Base-by-base conservation (phyloP, 2,113 vertebrate species). In the Lynx canadensis region DNA sequence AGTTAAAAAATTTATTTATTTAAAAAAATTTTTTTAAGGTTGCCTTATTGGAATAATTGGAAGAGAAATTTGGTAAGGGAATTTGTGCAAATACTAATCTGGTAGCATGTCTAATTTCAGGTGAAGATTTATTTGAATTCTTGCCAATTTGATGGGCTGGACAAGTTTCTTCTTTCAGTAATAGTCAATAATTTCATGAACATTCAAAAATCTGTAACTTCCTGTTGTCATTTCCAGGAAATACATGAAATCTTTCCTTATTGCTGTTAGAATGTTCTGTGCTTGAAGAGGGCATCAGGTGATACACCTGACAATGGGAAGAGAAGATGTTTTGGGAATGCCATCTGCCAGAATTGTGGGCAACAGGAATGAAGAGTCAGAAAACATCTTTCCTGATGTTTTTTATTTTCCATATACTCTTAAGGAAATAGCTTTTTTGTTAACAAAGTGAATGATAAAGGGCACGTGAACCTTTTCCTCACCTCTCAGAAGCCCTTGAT, bases 211-310 rank as follows among this genome's bases (percentile, higher is more conserved):
- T 96, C 76, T 96, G 1, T 94, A 78, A 96, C 92, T 96, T 52
- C 66, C 45, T 91, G 74, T 95, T 97, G 81, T 91, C 81, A 96
- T 93, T 98, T 96, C 83, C 71, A 96, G 96, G 94, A 97, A 90
- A 96, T 95, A 79, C 31, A 89, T 87, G 85, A 91, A 88, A 80
- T 96, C 86, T 96, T 97, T 91, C 38, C 76, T 95, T 78, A 95
- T 93, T 97, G 81, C 71, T 91, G 41, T 93, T 97, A 97, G 92
- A 95, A 57, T 97, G 65, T 95, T 92, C 52, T 93, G 48, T 97
- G 38, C 81, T 96, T 92, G 80, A 96, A 97, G 91, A 96, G 93
- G 91, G 93, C 89, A 91, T 96, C 69, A 98, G 74, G 92, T 96
- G 85, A 92, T 97, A 79, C 29, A 94, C 92, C 76, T 96, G 74